Evolutionary conservation across 2,113 vertebrate species (phyloP), one percentile per base, ranked within the genome.

Genomic region (Leptocoma aspasia): DNA sequence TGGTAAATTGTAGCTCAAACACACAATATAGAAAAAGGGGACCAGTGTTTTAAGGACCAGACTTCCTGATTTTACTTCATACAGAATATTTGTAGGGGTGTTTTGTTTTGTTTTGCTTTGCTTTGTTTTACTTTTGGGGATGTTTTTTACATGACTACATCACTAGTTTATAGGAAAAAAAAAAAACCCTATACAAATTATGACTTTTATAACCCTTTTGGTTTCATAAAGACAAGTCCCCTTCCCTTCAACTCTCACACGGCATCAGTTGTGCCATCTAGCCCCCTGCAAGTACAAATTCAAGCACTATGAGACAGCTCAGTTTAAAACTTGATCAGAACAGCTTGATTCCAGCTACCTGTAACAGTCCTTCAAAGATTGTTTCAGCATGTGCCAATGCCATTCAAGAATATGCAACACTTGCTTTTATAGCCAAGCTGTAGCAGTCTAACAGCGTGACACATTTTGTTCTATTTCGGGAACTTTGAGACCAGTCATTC

Each of bases 191-290:
- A 15, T 12, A 52, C 12, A 39, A 39, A 39, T 39, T 19, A 65
- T 0, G 2, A 47, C 17, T 27, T 27, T 61, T 89, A 15, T 44
- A 52, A 11, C 0, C 4, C 0, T 3, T 68, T 44, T 65, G 10
- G 9, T 82, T 64, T 69, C 15, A n/a, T 17, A 61, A 82, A 39
- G 3, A n/a, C 2, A 50, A 35, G 1, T 52, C 7, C 3, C 15
- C 28, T 35, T 80, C 14, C 13, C 3, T 54, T 76, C 22, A 37
- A 30, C 4, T 39, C 28, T 88, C 27, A 57, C 12, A 47, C 2
- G 68, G 2, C 24, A 41, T 22, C 21, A 37, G 30, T 20, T 90
- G 7, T 52, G 9, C 15, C 24, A 35, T 56, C 37, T 56, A 72
- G 4, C 13, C 65, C 28, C 7, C 4, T 61, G 4, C 13, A 44